phyloP scores from a whole-genome alignment of 2,888 invertebrate genomes.

The Latrodectus elegans region DNA sequence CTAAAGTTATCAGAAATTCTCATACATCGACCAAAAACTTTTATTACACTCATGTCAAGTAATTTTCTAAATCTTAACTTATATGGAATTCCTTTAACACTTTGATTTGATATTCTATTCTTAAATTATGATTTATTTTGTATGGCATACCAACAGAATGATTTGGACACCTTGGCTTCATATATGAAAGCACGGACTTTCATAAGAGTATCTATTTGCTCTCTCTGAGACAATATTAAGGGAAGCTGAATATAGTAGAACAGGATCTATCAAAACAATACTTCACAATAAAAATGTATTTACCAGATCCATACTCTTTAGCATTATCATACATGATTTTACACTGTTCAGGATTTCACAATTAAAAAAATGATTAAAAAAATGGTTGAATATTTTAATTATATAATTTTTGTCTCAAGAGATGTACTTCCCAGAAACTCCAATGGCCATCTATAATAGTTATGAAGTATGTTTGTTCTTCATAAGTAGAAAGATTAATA shows the following conservation, averaged over 20 bases:
- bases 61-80: slow-evolving; percentile 48
- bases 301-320: slow-evolving; percentile 49
- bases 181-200: slow-evolving; percentile 57
- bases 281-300: slow-evolving; percentile 41
- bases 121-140: slow-evolving; percentile 69
- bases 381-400: slow-evolving; percentile 2
- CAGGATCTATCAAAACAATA: slow-evolving; percentile 67
- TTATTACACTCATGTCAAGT: slow-evolving; percentile 59
- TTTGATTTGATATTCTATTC: slow-evolving; percentile 66
- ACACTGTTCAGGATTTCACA: not conserved
- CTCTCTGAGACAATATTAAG: slow-evolving; percentile 71
- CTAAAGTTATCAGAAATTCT: slow-evolving; percentile 57
- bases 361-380: slow-evolving; percentile 23
- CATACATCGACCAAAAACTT: slow-evolving; percentile 63
- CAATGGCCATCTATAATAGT: slow-evolving; percentile 21
- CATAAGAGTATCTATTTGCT: slow-evolving; percentile 70
- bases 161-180: slow-evolving; percentile 66
- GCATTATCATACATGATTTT: slow-evolving; percentile 57
- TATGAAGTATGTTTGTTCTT: slow-evolving; percentile 15
- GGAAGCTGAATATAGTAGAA: slow-evolving; percentile 65
- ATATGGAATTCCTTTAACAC: slow-evolving; percentile 55
- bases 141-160: slow-evolving; percentile 71
- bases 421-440: slow-evolving; percentile 21
- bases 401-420: slow-evolving; percentile 27
- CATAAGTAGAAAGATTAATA: not conserved